Conservation (phyloP, 1,140 invertebrate species). For the Lamellibrachia luymesi region DNA sequence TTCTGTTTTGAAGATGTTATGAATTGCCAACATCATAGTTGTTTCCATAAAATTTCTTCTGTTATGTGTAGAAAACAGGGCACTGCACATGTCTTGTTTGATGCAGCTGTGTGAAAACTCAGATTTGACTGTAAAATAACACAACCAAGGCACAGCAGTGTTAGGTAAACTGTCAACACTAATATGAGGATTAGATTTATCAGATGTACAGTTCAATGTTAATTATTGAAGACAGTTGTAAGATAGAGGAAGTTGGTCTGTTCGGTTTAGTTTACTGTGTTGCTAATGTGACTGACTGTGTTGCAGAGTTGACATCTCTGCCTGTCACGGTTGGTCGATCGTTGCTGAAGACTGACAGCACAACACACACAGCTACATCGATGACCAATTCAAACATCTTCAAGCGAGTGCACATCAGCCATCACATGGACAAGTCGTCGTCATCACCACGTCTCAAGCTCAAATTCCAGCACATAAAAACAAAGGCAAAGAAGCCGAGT, state of each 20-base stretch:
- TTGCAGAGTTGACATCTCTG: not conserved
- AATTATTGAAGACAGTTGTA: not conserved
- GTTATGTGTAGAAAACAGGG: no score
- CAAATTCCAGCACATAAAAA: conserved; percentile 62
- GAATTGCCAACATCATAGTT: no score
- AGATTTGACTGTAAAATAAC: no score
- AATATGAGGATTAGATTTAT: no score
- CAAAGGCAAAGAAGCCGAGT: conserved; percentile 48
- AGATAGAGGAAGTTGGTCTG: not conserved
- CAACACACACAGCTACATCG: conserved; percentile 3
- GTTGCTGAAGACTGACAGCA: not conserved
- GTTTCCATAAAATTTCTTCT: no score
- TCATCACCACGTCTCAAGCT: conserved; percentile 64
- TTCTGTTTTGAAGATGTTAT: no score
- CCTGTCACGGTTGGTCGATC: not conserved
- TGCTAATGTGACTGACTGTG: not conserved
- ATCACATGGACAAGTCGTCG: conserved; percentile 41
- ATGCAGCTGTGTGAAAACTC: no score
- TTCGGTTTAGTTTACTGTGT: not conserved
- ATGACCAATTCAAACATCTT: not conserved
- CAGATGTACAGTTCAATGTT: no score
- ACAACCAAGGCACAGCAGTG: no score
- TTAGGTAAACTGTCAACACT: no score
- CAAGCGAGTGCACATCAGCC: conserved; percentile 21
- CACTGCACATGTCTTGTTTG: no score